Conservation (phyloP, 2,113 vertebrate genomes). For the Muntiacus muntjak region DNA sequence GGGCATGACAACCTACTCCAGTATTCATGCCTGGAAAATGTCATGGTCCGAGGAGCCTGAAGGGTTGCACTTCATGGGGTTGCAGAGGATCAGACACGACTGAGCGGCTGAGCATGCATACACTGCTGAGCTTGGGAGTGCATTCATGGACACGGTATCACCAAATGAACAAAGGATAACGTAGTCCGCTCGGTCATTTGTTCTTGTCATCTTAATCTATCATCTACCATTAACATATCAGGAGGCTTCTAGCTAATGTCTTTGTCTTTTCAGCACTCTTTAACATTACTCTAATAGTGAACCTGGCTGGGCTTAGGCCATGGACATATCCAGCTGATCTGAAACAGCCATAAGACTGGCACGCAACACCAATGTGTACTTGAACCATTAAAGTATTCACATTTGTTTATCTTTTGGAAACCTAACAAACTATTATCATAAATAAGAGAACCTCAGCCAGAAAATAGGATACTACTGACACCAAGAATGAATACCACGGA, state of each 20-base stretch:
- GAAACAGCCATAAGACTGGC: neutral
- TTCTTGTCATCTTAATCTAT: neutral
- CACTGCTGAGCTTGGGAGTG: neutral
- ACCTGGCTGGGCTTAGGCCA: neutral
- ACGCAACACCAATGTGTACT: neutral
- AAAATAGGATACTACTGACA: slow-evolving; percentile 33
- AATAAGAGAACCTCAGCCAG: neutral
- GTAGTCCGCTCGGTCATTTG: neutral
- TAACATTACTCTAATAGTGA: neutral
- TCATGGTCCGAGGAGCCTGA: neutral
- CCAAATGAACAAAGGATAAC: neutral
- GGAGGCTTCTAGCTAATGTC: neutral
- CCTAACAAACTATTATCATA: neutral
- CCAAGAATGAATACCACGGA: neutral
- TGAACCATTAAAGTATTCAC: slow-evolving; percentile 28
- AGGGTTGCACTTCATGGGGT: neutral
- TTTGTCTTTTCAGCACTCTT: neutral
- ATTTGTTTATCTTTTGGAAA: neutral
- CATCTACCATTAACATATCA: neutral
- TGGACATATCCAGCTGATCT: neutral
- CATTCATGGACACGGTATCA: neutral
- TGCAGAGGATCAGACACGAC: neutral
- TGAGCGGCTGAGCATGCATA: neutral
- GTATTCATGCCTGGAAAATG: neutral
- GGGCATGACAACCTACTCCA: neutral